Percentiles rank a stretch among this genome's conserved stretches.
These are phyloP conservation scores for Dicerorhinus sumatrensis DNA, from an alignment of 2,113 vertebrate species.

Conservation along the genomic window DNA sequence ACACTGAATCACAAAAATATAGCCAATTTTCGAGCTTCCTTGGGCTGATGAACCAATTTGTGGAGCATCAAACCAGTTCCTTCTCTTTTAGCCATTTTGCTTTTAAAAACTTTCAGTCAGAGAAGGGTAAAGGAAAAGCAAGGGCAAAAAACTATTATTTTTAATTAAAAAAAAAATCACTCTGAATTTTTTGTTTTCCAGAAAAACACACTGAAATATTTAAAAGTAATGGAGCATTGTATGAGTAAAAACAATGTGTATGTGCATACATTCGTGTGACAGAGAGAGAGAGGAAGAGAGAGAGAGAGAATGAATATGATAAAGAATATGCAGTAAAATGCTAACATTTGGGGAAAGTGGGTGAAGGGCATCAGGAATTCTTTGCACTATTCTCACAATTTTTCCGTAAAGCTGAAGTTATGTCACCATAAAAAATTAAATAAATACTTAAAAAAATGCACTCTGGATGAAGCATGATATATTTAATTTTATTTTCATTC, in stretches of 20 bases:
- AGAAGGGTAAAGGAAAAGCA: conserved; percentile 30
- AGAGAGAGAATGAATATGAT: not conserved
- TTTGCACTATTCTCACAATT: not conserved
- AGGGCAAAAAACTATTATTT: not conserved
- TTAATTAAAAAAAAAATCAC: conserved; percentile 30
- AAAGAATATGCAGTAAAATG: not conserved
- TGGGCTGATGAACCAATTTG: conserved; percentile 2
- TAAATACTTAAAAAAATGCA: not conserved
- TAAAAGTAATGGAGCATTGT: not conserved
- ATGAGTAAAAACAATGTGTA: not conserved
- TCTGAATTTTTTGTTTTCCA: conserved; percentile 36
- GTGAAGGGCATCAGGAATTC: not conserved
- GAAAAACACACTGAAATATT: conserved; percentile 5
- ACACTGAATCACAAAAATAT: conserved; percentile 36
- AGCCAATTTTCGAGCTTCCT: conserved; percentile 30
- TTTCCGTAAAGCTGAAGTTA: not conserved
- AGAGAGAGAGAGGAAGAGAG: not conserved
- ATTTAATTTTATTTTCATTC: not conserved
- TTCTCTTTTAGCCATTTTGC: conserved; percentile 26
- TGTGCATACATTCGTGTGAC: not conserved
- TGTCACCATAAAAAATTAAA: not conserved
- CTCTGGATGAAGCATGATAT: not conserved
- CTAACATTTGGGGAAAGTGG: not conserved
- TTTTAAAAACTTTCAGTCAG: conserved; percentile 40
- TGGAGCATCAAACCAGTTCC: conserved; percentile 11